Evolutionary conservation across 2,888 invertebrate genomes (phyloP).

Genomic region (Mythimna ferrago): DNA sequence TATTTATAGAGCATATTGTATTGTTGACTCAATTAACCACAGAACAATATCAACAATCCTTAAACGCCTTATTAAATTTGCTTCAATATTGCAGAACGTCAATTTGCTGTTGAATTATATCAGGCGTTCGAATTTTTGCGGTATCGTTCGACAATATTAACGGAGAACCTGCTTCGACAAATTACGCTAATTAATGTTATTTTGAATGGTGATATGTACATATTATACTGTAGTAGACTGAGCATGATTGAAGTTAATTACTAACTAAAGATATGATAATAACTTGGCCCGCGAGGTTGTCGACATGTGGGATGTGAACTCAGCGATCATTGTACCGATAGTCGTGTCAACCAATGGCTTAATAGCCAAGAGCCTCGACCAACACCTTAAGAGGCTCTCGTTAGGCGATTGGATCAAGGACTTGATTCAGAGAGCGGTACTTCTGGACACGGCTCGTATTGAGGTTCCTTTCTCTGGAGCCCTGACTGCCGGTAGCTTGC

Average conservation of each 20-base stretch:
- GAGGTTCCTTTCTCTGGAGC: too few relatives aligned
- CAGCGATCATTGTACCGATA: too few relatives aligned
- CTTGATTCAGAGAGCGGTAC: too few relatives aligned
- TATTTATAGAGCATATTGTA: neutral
- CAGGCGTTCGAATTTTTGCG: slow-evolving; percentile 55
- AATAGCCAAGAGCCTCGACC: too few relatives aligned
- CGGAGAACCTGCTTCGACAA: slow-evolving; percentile 28
- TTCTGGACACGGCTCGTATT: too few relatives aligned
- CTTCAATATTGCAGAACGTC: slow-evolving; percentile 22
- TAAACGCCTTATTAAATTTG: slow-evolving; percentile 49
- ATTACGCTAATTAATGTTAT: slow-evolving; percentile 45
- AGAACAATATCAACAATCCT: slow-evolving; percentile 2
- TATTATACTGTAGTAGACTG: neutral
- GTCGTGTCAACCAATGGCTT: too few relatives aligned
- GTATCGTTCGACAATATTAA: slow-evolving; percentile 31
- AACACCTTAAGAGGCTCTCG: too few relatives aligned
- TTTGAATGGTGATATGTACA: slow-evolving; percentile 34
- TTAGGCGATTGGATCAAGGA: too few relatives aligned
- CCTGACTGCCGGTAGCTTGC: too few relatives aligned
- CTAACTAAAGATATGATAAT: too few relatives aligned
- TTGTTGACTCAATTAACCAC: neutral
- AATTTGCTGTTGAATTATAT: slow-evolving; percentile 58
- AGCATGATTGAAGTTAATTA: slow-evolving; percentile 11
- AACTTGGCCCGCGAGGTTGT: too few relatives aligned
- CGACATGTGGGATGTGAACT: too few relatives aligned